Percentiles rank a stretch among this genome's conserved stretches.
These are phyloP conservation scores for Pogonocichla stellata DNA, from an alignment of 2,113 vertebrate species.

Conservation along the genomic window DNA sequence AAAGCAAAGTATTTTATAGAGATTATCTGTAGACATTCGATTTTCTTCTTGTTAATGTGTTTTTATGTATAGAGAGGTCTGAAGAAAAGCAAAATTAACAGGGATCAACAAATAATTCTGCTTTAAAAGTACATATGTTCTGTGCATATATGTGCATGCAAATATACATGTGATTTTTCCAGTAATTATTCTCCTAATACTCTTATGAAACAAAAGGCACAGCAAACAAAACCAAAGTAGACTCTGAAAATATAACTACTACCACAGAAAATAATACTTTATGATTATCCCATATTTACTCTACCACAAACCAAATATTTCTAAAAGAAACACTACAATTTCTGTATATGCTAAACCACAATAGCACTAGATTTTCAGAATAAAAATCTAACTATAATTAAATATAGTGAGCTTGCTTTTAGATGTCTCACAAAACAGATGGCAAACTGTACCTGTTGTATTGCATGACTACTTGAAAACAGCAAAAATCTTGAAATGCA, in stretches of 20 bases:
- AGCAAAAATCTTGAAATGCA: background rate
- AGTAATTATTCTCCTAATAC: background rate
- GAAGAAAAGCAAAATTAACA: background rate
- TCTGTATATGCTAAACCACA: background rate
- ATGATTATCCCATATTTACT: background rate
- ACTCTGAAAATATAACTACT: background rate
- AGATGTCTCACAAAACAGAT: background rate
- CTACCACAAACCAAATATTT: background rate
- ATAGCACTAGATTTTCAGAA: background rate
- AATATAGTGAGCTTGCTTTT: background rate
- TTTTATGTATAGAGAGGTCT: background rate
- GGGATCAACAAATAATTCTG: background rate
- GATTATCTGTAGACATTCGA: background rate
- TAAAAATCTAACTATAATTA: background rate
- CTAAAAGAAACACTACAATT: background rate
- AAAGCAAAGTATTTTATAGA: background rate
- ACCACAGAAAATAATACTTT: background rate
- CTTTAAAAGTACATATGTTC: background rate
- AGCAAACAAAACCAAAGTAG: background rate
- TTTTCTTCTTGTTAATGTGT: background rate
- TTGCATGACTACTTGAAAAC: background rate
- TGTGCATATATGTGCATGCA: too few relatives aligned
- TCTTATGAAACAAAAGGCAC: background rate
- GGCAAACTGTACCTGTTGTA: background rate
- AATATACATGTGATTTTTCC: background rate